Percentiles rank a stretch among this genome's conserved stretches.
phyloP scores from a whole-genome alignment of 2,113 vertebrate genomes.

The Microtus ochrogaster region DNA sequence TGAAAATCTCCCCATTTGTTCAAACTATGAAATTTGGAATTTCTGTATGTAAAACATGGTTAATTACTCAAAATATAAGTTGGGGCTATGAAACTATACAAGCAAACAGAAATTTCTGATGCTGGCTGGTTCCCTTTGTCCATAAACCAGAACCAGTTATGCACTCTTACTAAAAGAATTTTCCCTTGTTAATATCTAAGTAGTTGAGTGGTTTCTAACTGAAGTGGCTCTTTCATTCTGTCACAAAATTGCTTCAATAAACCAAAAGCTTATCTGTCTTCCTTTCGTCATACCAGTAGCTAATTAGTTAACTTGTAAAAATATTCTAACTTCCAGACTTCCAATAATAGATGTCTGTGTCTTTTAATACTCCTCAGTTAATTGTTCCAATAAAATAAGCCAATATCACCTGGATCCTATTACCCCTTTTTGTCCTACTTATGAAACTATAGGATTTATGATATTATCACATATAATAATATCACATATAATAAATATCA shows the following conservation, averaged over 20 bases:
- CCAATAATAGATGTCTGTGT: not conserved
- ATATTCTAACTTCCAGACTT: not conserved
- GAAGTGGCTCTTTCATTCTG: not conserved
- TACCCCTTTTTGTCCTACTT: not conserved
- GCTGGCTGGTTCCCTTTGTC: not conserved
- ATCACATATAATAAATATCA: not conserved
- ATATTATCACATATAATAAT: not conserved
- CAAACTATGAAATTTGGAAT: not conserved
- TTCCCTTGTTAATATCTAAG: not conserved
- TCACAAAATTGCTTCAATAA: not conserved
- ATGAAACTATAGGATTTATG: not conserved
- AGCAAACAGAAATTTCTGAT: not conserved
- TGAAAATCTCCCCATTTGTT: not conserved
- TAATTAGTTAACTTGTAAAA: not conserved
- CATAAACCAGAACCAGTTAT: not conserved
- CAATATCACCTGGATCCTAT: not conserved
- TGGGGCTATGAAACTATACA: not conserved
- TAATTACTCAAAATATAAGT: too few relatives aligned
- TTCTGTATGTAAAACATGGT: not conserved
- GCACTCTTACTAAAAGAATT: not conserved
- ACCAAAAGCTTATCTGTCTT: not conserved
- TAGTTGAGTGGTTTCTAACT: not conserved
- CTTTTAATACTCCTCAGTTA: not conserved
- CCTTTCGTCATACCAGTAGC: not conserved
- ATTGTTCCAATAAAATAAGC: not conserved